A percentile compares a stretch with the other conserved stretches of the same genome.
Conservation (phyloP, 1,140 invertebrate genomes). For the Ips nitidus region DNA sequence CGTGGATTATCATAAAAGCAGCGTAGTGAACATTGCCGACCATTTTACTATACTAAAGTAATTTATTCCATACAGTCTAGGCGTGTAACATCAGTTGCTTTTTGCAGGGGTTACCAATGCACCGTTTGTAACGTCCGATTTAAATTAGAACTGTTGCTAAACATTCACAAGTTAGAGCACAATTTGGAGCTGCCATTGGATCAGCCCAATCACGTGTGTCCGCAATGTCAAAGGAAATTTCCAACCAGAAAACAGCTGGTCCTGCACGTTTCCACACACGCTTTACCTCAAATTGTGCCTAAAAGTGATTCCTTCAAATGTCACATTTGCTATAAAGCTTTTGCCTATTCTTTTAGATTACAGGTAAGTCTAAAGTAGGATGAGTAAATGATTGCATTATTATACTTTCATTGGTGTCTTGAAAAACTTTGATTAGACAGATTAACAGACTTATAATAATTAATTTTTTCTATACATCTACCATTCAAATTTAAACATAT, state of each 20-base stretch:
- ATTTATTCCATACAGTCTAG: slow-evolving; percentile 4
- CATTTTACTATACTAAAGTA: slow-evolving; percentile 40
- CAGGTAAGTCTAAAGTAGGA: slow-evolving; percentile 42
- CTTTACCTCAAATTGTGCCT: slow-evolving; percentile 29
- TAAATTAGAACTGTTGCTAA: slow-evolving; percentile 40
- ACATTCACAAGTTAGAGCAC: slow-evolving; percentile 43
- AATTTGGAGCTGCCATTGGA: slow-evolving; percentile 39
- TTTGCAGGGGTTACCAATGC: slow-evolving; percentile 42
- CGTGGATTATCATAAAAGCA: slow-evolving; percentile 34
- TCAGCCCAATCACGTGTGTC: slow-evolving; percentile 42
- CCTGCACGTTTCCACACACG: slow-evolving; percentile 39
- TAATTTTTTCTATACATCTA: no score
- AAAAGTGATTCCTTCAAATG: slow-evolving; percentile 54
- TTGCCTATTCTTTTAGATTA: slow-evolving; percentile 64
- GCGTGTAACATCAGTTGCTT: not conserved
- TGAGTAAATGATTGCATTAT: not conserved
- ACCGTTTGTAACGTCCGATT: slow-evolving; percentile 38
- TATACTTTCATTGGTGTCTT: not conserved
- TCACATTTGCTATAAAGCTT: slow-evolving; percentile 67
- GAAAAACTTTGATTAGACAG: no score
- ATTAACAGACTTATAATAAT: no score
- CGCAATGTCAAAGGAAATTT: slow-evolving; percentile 43
- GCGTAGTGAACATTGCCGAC: slow-evolving; percentile 35
- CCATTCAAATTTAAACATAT: no score
- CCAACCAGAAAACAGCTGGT: slow-evolving; percentile 42